phyloP scores from a whole-genome alignment of 2,888 invertebrate species.

The Caenorhabditis afra region DNA sequence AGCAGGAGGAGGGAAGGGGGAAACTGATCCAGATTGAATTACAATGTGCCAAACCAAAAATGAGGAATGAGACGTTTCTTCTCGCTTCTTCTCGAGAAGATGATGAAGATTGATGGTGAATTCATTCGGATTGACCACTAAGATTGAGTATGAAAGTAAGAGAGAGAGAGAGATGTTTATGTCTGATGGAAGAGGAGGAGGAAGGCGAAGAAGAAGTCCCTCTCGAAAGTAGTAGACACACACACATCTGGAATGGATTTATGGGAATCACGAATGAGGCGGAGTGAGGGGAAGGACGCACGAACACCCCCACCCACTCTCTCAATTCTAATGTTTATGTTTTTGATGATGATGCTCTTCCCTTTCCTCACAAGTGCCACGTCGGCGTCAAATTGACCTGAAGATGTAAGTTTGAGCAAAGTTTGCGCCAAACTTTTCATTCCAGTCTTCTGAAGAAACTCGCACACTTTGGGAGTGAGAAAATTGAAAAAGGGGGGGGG shows the following conservation, averaged over 20 bases:
- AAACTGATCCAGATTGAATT: conserved; percentile 43
- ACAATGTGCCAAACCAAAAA: conserved; percentile 18
- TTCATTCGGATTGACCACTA: conserved; percentile 8
- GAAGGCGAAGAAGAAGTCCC: background rate
- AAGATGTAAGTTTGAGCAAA: no score
- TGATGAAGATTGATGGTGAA: conserved; percentile 3
- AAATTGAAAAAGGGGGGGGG: background rate
- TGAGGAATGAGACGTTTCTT: no score
- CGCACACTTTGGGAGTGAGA: background rate
- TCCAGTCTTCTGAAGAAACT: no score
- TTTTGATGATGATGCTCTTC: no score
- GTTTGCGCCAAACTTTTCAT: no score
- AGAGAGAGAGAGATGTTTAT: background rate
- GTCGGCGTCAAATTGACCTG: no score
- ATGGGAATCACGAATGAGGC: conserved; percentile 3
- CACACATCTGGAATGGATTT: conserved; percentile 48
- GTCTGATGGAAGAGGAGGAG: background rate
- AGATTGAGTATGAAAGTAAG: conserved; percentile 20
- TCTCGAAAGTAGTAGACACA: no score
- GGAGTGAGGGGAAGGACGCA: background rate
- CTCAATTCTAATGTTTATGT: background rate
- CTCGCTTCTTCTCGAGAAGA: no score
- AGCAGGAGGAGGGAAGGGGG: background rate
- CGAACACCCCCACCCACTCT: background rate
- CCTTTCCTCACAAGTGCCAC: no score